Evolutionary conservation across 2,113 vertebrate genomes (phyloP).

Genomic region (Corythornis cristatus): DNA sequence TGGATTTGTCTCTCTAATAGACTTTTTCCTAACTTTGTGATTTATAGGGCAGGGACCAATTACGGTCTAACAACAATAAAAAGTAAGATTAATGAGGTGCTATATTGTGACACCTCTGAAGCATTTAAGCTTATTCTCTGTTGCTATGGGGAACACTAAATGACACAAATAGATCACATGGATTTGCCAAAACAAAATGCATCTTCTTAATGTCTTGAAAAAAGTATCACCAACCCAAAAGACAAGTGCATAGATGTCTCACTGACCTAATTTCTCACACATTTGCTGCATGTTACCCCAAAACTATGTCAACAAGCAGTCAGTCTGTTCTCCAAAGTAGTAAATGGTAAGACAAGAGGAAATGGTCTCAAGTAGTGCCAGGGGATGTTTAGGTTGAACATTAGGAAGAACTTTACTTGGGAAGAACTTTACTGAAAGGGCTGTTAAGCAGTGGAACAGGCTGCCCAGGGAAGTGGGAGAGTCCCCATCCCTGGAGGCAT

Average conservation of each 20-base stretch:
- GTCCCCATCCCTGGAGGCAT: too few relatives aligned
- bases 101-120: not conserved
- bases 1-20: not conserved
- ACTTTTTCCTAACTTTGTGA: not conserved
- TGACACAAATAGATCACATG: not conserved
- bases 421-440: too few relatives aligned
- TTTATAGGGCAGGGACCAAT: slow-evolving; percentile 16
- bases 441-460: too few relatives aligned
- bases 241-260: not conserved
- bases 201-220: not conserved
- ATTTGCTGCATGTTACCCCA: not conserved
- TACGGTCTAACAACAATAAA: slow-evolving; percentile 11
- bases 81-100: slow-evolving; percentile 14
- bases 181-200: not conserved
- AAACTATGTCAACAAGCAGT: not conserved
- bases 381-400: too few relatives aligned
- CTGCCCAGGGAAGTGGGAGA: too few relatives aligned
- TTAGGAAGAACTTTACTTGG: too few relatives aligned
- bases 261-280: not conserved
- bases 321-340: too few relatives aligned
- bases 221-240: not conserved
- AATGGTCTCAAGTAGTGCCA: too few relatives aligned
- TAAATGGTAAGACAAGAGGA: too few relatives aligned
- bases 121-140: not conserved
- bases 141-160: not conserved